Conservation (phyloP, 92 coral and sea anemone species). For the Umimayanthus kanabou region DNA sequence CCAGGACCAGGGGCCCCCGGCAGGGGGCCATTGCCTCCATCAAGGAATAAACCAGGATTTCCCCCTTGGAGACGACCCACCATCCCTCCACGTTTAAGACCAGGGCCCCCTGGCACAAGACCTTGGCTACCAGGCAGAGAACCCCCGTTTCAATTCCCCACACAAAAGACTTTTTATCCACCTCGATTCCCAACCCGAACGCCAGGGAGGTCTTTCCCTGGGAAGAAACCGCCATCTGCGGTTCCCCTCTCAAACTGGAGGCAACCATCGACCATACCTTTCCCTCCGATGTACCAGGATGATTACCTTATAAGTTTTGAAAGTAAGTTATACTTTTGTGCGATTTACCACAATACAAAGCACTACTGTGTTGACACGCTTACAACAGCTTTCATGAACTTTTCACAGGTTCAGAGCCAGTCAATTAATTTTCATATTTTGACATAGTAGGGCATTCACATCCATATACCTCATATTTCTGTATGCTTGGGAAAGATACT, state of each 20-base stretch:
- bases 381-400: too few species aligned
- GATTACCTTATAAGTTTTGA: neutral
- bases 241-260: constrained; percentile 18
- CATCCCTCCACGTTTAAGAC: neutral
- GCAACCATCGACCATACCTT: constrained; percentile 13
- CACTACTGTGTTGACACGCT: neutral
- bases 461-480: too few species aligned
- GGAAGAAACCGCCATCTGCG: neutral
- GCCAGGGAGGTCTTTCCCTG: neutral
- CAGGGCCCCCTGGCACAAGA: neutral
- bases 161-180: neutral
- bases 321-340: constrained; percentile 21
- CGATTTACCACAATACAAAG: neutral
- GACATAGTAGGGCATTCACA: too few species aligned
- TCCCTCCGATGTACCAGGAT: constrained; percentile 23
- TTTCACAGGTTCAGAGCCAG: too few species aligned
- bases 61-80: constrained; percentile 15
- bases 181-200: neutral
- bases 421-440: too few species aligned
- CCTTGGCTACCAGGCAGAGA: neutral
- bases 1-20: neutral
- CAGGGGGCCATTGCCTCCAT: constrained; percentile 1
- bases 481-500: too few species aligned
- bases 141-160: constrained; percentile 31
- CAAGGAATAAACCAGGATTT: neutral